These are phyloP conservation scores for Drosophila mayaguana DNA, from an alignment of 2,888 invertebrate genomes.

Conservation along the genomic window DNA sequence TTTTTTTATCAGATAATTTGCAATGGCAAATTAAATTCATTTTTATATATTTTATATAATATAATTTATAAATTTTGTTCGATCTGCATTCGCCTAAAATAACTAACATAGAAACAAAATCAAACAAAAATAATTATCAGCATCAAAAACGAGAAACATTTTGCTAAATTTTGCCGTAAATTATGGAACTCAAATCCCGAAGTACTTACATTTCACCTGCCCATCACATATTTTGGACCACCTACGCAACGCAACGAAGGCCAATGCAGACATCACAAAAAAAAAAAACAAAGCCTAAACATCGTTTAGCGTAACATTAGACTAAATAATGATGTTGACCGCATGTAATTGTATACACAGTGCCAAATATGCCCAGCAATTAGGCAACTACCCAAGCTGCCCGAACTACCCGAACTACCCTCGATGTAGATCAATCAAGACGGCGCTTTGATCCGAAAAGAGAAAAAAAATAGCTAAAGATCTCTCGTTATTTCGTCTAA, in stretches of 20 bases:
- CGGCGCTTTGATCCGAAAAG: slow-evolving; percentile 51
- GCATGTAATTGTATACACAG: slow-evolving; percentile 69
- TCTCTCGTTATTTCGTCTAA: slow-evolving; percentile 53
- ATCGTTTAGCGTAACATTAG: slow-evolving; percentile 59
- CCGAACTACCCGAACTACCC: slow-evolving; percentile 48
- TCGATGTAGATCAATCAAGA: slow-evolving; percentile 43
- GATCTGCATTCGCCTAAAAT: no score
- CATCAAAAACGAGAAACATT: neutral
- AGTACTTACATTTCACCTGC: neutral
- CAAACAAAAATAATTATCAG: neutral
- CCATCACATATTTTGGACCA: slow-evolving; percentile 33
- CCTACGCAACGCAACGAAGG: slow-evolving; percentile 25
- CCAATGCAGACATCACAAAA: neutral
- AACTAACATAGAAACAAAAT: neutral
- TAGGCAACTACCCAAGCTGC: slow-evolving; percentile 33
- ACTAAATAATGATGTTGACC: slow-evolving; percentile 46
- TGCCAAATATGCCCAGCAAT: slow-evolving; percentile 41
- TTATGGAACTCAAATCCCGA: neutral
- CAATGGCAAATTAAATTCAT: no score
- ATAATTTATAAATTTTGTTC: no score
- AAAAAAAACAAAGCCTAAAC: slow-evolving; percentile 41
- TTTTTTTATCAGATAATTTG: no score
- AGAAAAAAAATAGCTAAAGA: slow-evolving; percentile 13
- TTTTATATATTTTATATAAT: no score
- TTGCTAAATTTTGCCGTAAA: slow-evolving; percentile 9